Evolutionary conservation across 1,140 invertebrate species (phyloP).

Genomic region (Trinorchestia longiramus): DNA sequence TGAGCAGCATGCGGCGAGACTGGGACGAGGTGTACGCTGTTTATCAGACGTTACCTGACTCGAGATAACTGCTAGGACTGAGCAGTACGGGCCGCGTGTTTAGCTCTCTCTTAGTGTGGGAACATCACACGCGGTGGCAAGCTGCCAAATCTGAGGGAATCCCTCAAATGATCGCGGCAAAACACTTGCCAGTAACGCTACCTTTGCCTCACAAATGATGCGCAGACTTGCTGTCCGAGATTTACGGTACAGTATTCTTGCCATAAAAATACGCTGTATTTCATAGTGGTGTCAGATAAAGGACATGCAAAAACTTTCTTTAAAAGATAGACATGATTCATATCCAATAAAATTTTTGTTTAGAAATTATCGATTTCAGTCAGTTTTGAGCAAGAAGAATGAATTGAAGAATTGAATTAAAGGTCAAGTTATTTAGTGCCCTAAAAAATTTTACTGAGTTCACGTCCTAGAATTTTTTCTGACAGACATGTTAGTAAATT

Average conservation of each 20-base stretch:
- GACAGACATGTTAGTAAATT: too few relatives aligned
- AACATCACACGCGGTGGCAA: conserved; percentile 2
- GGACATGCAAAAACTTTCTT: not conserved
- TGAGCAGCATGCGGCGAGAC: not conserved
- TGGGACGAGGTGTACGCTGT: not conserved
- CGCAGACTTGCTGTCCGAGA: not conserved
- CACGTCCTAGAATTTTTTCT: too few relatives aligned
- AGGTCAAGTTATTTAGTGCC: too few relatives aligned
- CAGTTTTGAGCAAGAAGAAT: too few relatives aligned
- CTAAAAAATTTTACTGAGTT: too few relatives aligned
- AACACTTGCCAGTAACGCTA: conserved; percentile 1
- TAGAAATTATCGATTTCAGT: too few relatives aligned
- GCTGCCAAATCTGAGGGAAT: conserved; percentile 25
- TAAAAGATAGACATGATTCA: not conserved
- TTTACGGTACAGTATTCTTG: not conserved
- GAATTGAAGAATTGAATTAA: too few relatives aligned
- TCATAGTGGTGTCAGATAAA: not conserved
- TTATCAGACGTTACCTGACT: not conserved
- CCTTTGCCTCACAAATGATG: not conserved
- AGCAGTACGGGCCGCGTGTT: not conserved
- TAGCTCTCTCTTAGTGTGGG: not conserved
- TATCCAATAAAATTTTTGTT: not conserved
- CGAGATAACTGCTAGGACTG: not conserved
- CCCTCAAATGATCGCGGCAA: conserved; percentile 11
- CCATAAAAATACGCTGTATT: not conserved